These are phyloP conservation scores for Pterobdella sp. DNA, from an alignment of 2,888 invertebrate species.

Conservation along the genomic window DNA sequence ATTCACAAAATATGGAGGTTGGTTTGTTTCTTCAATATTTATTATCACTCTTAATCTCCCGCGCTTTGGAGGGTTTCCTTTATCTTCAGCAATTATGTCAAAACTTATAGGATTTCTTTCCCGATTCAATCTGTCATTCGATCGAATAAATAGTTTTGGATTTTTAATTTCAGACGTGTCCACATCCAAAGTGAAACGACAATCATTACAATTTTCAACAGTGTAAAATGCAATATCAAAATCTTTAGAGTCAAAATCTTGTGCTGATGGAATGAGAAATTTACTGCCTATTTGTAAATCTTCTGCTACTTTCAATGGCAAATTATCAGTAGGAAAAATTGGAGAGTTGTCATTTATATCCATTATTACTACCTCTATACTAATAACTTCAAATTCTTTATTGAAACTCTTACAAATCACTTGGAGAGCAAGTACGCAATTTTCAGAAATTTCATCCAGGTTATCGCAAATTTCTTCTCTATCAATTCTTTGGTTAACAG, in stretches of 20 bases:
- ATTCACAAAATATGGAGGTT: not conserved
- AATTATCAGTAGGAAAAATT: not conserved
- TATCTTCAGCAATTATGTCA: not conserved
- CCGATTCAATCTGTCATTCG: not conserved
- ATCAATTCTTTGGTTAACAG: not conserved
- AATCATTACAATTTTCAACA: not conserved
- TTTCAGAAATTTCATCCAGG: not conserved
- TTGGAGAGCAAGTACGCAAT: not conserved
- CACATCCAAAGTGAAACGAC: not conserved
- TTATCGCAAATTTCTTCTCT: not conserved
- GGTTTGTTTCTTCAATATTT: not conserved
- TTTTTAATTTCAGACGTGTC: not conserved
- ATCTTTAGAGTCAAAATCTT: not conserved
- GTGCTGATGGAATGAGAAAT: not conserved
- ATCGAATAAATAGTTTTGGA: not conserved
- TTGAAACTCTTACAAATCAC: not conserved
- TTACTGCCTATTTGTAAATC: not conserved
- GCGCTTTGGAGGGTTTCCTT: not conserved
- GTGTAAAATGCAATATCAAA: not conserved
- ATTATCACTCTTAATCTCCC: not conserved
- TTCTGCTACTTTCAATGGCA: not conserved
- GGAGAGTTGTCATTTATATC: not conserved
- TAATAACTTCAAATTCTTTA: not conserved
- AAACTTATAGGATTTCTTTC: not conserved
- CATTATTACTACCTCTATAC: not conserved